Conservation (phyloP, 2,113 vertebrate genomes). For the Garra rufa region DNA sequence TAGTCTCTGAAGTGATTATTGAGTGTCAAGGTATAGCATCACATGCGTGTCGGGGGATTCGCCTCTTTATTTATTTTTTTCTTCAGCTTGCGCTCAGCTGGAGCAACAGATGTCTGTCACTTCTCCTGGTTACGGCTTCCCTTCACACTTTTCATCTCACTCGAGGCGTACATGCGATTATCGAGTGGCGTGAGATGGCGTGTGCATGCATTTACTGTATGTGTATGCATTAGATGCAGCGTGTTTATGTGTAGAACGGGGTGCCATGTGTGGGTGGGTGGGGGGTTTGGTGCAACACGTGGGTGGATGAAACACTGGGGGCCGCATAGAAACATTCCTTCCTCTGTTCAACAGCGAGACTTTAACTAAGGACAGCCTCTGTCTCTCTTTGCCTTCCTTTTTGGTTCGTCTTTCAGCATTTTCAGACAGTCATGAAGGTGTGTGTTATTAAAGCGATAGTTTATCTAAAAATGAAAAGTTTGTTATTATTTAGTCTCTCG, state of each 20-base stretch:
- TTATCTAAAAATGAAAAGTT: neutral
- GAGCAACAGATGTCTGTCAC: conserved; percentile 72
- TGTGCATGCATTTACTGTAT: conserved; percentile 13
- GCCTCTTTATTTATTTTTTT: conserved; percentile 23
- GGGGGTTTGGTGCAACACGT: conserved; percentile 58
- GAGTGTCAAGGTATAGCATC: neutral
- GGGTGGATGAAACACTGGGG: conserved; percentile 61
- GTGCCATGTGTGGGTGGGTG: conserved; percentile 52
- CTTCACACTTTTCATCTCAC: conserved; percentile 39
- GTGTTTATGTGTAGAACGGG: conserved; percentile 33
- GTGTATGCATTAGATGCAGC: conserved; percentile 11
- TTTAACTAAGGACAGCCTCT: neutral
- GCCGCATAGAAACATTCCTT: conserved; percentile 61
- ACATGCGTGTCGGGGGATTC: conserved; percentile 40
- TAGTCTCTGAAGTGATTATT: conserved; percentile 29
- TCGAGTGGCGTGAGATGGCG: neutral
- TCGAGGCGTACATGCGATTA: neutral
- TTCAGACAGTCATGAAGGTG: conserved; percentile 8
- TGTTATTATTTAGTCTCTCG: neutral
- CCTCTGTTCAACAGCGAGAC: conserved; percentile 55
- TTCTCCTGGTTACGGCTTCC: conserved; percentile 31
- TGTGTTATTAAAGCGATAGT: conserved; percentile 21
- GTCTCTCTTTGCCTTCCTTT: conserved; percentile 12
- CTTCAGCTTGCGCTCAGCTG: conserved; percentile 56
- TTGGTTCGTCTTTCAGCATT: conserved; percentile 46